These are phyloP conservation scores for Brachyistius frenatus DNA, from an alignment of 2,113 vertebrate genomes.

Conservation along the genomic window DNA sequence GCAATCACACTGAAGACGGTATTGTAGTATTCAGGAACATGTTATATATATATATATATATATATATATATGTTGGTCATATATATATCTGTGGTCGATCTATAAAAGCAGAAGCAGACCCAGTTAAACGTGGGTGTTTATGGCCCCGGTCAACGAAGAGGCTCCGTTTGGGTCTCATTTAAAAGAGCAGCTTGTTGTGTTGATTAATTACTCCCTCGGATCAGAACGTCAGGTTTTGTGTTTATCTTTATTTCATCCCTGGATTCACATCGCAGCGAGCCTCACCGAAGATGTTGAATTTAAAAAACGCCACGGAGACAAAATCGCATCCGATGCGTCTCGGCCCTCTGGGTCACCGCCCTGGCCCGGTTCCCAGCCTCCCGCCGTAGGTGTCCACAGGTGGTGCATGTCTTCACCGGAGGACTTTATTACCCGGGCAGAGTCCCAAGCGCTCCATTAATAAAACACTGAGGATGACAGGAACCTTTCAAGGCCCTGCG, in stretches of 20 bases:
- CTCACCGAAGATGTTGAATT: conserved; percentile 3
- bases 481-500: conserved; percentile 35
- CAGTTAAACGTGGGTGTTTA: not conserved
- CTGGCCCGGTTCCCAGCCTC: conserved; percentile 11
- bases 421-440: conserved; percentile 28
- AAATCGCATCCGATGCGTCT: not conserved
- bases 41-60: no score
- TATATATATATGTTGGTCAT: no score
- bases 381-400: not conserved
- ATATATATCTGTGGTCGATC: not conserved
- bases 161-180: conserved; percentile 9
- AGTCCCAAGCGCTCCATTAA: conserved; percentile 60
- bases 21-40: not conserved
- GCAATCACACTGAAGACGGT: not conserved
- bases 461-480: conserved; percentile 20
- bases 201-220: conserved; percentile 28
- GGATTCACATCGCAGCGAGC: not conserved
- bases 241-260: conserved; percentile 1
- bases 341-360: not conserved
- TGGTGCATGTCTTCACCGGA: conserved; percentile 19
- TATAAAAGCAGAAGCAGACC: not conserved
- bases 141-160: not conserved
- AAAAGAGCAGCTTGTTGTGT: not conserved
- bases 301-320: not conserved
- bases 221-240: not conserved